A percentile compares a stretch with the other conserved stretches of the same genome.
phyloP scores from a whole-genome alignment of 2,797 vertebrate genomes.

The Amblyopsis hoosieri region DNA sequence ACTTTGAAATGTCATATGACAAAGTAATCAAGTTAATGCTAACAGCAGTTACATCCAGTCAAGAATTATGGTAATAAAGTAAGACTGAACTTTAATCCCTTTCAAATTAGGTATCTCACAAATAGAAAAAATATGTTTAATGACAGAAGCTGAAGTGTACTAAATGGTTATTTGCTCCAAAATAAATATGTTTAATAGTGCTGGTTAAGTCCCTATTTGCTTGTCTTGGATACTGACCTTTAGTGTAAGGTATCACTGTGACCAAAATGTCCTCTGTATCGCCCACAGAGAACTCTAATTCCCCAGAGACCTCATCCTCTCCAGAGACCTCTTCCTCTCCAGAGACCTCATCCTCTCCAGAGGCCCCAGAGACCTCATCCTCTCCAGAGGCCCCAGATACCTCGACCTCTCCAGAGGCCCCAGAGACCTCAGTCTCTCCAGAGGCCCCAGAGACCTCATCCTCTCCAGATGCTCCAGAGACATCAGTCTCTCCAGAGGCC shows the following conservation, averaged over 20 bases:
- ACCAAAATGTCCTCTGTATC: slow-evolving; percentile 34
- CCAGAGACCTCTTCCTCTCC: slow-evolving; percentile 35
- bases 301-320: slow-evolving; percentile 7
- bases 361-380: slow-evolving; percentile 5
- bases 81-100: no score
- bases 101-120: no score
- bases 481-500: neutral
- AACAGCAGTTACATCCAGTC: no score
- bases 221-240: slow-evolving; percentile 75
- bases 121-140: no score
- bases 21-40: no score
- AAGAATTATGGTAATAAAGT: no score
- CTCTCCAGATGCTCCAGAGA: neutral
- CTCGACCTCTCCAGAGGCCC: neutral
- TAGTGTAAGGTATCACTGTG: slow-evolving; percentile 56
- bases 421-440: neutral
- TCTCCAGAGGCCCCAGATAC: slow-evolving; percentile 27
- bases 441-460: neutral
- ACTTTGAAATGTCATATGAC: no score
- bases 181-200: no score
- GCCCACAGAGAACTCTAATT: slow-evolving; percentile 21
- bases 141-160: no score
- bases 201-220: neutral
- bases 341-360: slow-evolving; percentile 11
- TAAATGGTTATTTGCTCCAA: no score